Evolutionary conservation across 1,140 invertebrate species (phyloP), one percentile per base, ranked within the genome.

Genomic region (Araneus ventricosus): DNA sequence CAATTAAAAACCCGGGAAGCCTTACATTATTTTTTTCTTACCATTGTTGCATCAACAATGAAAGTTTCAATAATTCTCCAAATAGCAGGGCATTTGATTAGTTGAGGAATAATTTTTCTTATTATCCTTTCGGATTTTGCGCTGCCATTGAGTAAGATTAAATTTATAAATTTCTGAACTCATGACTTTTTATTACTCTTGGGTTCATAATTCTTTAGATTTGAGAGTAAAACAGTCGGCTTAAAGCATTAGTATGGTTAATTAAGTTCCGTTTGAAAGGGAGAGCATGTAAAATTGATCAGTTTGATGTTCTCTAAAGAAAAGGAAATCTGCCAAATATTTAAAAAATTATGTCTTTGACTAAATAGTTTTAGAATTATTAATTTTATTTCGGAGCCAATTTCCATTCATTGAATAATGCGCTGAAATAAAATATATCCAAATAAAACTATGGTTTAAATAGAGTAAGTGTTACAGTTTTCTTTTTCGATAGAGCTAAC

Each of bases 1-100:
- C 34, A 27, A 75, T 34, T 75, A 75, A 75, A 75, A 75, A 75
- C 27, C 30, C 70, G 30, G 0, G 37, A 75, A 2, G 17, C 6
- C 37, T 37, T 37, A 20, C 37, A 14, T 45, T 45, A 45, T 75
- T 75, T 75, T 27, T 34, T 37, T 22, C 39, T 27, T 84, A 39
- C 80, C 45, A 84, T 84, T 84, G 39, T 84, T 84, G 8, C 27
- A 41, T 52, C n/a, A 52, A 84, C 80, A 84, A 84, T 84, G 20
- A 27, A 41, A 45, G 10, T 24, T 45, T 84, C 39, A 52, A 52
- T 45, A 52, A 45, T 41, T 84, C 80, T 75, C 45, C n/a, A 84
- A 84, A 39, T 27, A 45, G 27, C 14, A 14, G 17, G 39, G 45
- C 41, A 84, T 84, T 84, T 84, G 45, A 84, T 27, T 84, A 41